Percentiles rank a stretch among this genome's conserved stretches.
Conservation (phyloP, 2,888 invertebrate genomes). For the Sarcophaga variegata region DNA sequence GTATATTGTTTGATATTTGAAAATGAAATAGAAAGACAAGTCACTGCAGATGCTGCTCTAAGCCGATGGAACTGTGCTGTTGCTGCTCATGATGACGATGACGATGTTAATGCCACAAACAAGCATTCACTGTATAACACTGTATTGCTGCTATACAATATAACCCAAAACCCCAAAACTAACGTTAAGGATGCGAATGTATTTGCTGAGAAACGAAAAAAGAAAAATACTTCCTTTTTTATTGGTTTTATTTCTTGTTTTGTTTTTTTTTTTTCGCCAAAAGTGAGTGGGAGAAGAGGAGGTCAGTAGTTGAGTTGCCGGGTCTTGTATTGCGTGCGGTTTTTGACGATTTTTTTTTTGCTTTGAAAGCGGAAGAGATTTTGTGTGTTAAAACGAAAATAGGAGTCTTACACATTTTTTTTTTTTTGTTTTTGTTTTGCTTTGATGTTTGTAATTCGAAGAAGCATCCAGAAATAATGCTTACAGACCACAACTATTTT, state of each 20-base stretch:
- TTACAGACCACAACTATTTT: not conserved
- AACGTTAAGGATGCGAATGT: conserved; percentile 31
- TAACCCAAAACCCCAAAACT: not conserved
- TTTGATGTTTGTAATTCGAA: not conserved
- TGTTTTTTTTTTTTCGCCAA: conserved; percentile 1
- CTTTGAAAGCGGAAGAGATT: not conserved
- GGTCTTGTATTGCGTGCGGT: conserved; percentile 60
- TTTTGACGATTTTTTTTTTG: conserved; percentile 49
- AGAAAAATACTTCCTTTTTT: conserved; percentile 39
- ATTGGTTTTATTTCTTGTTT: not conserved
- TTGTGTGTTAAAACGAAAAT: not conserved
- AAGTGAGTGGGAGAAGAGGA: conserved; percentile 19
- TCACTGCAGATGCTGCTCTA: too few relatives aligned
- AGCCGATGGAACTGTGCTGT: too few relatives aligned
- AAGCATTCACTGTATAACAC: too few relatives aligned
- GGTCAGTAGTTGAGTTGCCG: conserved; percentile 48
- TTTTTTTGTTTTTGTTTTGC: not conserved
- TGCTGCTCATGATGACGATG: too few relatives aligned
- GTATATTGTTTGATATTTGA: too few relatives aligned
- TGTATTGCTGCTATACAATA: not conserved
- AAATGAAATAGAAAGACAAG: too few relatives aligned
- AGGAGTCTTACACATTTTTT: not conserved
- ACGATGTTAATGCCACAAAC: too few relatives aligned
- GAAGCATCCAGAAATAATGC: conserved; percentile 10
- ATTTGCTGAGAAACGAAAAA: conserved; percentile 38